Conservation (phyloP, 35 echinoderm and acorn worm genomes). For the Ophioderma brevispina region DNA sequence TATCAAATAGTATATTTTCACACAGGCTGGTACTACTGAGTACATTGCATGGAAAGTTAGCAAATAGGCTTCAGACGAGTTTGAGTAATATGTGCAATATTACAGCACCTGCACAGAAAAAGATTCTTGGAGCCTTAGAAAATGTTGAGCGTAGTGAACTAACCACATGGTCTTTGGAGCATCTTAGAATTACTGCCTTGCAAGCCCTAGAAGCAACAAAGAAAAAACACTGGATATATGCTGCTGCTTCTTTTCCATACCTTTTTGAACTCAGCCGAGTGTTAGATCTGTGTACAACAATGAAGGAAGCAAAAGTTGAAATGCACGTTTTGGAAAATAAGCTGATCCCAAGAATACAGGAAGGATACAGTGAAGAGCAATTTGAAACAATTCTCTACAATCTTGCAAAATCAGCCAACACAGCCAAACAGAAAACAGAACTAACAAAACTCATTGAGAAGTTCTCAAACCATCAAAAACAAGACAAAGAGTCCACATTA, state of each 20-base stretch:
- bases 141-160: constrained; percentile 4
- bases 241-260: background rate
- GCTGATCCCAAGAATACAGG: background rate
- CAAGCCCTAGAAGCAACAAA: background rate
- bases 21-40: background rate
- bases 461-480: background rate
- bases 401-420: background rate
- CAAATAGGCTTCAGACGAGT: background rate
- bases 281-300: background rate
- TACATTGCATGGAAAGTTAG: background rate
- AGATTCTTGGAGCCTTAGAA: constrained; percentile 11
- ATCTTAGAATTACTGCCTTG: background rate
- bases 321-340: background rate
- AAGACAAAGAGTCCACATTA: no score
- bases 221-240: constrained; percentile 29
- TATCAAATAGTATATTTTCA: background rate
- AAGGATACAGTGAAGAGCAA: background rate
- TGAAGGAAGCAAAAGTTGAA: background rate
- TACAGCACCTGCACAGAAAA: background rate
- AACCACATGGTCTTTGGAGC: background rate
- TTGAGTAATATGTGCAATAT: background rate
- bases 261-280: constrained; percentile 2
- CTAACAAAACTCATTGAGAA: background rate
- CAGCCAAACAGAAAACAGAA: background rate
- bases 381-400: background rate